Percentiles rank a stretch among this genome's conserved stretches.
These are phyloP conservation scores for Tyrannus savana DNA, from an alignment of 2,113 vertebrate species.

Conservation along the genomic window DNA sequence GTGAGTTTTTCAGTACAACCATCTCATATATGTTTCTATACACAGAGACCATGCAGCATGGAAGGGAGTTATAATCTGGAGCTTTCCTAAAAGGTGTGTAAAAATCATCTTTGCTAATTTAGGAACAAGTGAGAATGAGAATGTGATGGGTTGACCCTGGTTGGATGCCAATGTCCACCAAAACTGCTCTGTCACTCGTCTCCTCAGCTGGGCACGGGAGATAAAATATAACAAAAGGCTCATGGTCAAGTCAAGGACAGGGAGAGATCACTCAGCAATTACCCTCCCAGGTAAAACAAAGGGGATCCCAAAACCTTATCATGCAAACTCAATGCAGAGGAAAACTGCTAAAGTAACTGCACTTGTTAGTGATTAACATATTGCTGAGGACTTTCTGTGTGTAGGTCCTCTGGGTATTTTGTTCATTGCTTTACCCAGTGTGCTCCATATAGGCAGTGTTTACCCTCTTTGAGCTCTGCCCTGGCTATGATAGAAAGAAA, in stretches of 20 bases:
- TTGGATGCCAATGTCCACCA: background rate
- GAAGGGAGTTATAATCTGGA: background rate
- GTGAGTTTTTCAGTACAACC: background rate
- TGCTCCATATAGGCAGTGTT: background rate
- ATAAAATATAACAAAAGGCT: background rate
- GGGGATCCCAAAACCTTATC: background rate
- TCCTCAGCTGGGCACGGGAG: background rate
- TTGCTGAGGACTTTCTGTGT: background rate
- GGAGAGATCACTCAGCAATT: background rate
- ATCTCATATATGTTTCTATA: background rate
- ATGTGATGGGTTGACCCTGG: background rate
- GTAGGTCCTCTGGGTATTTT: background rate
- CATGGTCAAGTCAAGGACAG: background rate
- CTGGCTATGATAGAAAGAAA: background rate
- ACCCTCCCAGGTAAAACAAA: background rate
- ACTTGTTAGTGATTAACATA: background rate
- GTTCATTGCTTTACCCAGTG: background rate
- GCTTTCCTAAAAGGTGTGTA: background rate
- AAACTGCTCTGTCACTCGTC: background rate
- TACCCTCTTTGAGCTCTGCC: background rate
- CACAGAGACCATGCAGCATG: background rate
- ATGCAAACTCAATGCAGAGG: accelerated
- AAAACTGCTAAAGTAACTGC: background rate
- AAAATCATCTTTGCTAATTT: background rate
- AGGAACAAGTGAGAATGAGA: background rate